Evolutionary conservation across 1,140 invertebrate genomes (phyloP).

Genomic region (Hyposmocoma kahamanoa): DNA sequence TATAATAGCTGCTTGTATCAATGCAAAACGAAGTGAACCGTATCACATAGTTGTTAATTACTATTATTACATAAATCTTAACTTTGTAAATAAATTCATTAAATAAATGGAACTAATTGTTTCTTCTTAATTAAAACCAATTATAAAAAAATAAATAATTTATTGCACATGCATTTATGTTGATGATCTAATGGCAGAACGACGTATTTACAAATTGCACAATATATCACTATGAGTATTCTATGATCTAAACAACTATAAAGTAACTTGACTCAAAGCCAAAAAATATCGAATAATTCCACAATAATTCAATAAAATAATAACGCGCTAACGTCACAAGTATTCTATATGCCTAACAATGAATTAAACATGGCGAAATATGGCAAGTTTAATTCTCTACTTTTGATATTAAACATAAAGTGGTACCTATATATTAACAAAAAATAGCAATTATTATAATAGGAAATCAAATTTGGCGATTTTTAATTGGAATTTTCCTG

Average conservation of each 20-base stretch:
- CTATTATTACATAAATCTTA: too few species aligned
- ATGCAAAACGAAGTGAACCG: too few species aligned
- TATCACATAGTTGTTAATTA: too few species aligned
- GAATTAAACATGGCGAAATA: conserved; percentile 65
- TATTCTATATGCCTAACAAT: too few species aligned
- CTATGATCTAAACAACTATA: conserved; percentile 3
- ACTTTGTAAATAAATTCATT: conserved; percentile 57
- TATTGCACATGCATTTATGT: conserved; percentile 26
- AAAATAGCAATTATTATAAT: too few species aligned
- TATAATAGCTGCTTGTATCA: too few species aligned
- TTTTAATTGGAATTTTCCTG: too few species aligned
- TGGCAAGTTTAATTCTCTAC: conserved; percentile 63
- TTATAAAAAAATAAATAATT: conserved; percentile 25
- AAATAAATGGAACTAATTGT: conserved; percentile 18
- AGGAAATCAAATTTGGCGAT: too few species aligned
- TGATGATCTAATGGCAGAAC: conserved; percentile 18
- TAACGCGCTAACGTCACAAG: too few species aligned
- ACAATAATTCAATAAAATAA: conserved; percentile 13
- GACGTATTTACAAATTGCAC: conserved; percentile 21
- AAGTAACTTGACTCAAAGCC: neutral
- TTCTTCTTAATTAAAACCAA: conserved; percentile 25
- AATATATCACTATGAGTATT: conserved; percentile 20
- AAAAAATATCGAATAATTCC: neutral
- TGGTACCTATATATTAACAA: too few species aligned
- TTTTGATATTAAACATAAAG: too few species aligned